Base-by-base conservation (phyloP, 2,797 vertebrate species). In the Sebastes baramenuke region DNA sequence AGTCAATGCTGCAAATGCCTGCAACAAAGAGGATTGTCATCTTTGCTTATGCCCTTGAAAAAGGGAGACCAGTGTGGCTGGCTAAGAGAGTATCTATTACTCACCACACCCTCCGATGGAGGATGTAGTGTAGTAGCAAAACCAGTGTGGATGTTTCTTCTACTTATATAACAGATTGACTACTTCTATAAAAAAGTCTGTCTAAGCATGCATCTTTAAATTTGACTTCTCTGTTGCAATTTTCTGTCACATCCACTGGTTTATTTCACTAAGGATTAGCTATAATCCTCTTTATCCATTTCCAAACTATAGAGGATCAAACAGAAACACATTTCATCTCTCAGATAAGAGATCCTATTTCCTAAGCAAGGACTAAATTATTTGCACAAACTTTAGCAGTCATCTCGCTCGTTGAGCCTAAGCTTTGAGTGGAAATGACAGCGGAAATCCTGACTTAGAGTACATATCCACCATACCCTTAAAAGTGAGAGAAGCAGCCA, bases 401-500 rank as follows among this genome's bases (percentile, higher is more conserved):
- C 32, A 73, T 54, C 34, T 3, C 29, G 1, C 42, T 64, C 4
- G 11, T 10, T 67, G 18, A 77, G 22, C 13, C 11, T 22, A 2
- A 73, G 66, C 79, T 76, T 61, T 30, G 30, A 72, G 14, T 64
- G 67, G 60, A 84, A 80, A 79, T 81, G 34, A 65, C 13, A 29
- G 20, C 4, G 56, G 79, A 84, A 88, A 61, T 81, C 75, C 81
- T 62, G 55, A 81, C 66, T 79, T 74, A 56, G 29, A 82, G 22
- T 64, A 65, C 25, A 29, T 32, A 60, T 42, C 49, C 72, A 34
- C 60, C 8, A 6, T 71, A n/a, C 30, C 67, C 60, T 83, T 46
- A 81, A 46, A 79, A 79, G 68, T 59, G 61, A 77, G 60, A 62
- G 60, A 52, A 72, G 20, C 49, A 65, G 77, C 30, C 70, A 29